A percentile compares a stretch with the other conserved stretches of the same genome.
These are phyloP conservation scores for Caenorhabditis afra DNA, from an alignment of 2,888 invertebrate species.

Conservation along the genomic window DNA sequence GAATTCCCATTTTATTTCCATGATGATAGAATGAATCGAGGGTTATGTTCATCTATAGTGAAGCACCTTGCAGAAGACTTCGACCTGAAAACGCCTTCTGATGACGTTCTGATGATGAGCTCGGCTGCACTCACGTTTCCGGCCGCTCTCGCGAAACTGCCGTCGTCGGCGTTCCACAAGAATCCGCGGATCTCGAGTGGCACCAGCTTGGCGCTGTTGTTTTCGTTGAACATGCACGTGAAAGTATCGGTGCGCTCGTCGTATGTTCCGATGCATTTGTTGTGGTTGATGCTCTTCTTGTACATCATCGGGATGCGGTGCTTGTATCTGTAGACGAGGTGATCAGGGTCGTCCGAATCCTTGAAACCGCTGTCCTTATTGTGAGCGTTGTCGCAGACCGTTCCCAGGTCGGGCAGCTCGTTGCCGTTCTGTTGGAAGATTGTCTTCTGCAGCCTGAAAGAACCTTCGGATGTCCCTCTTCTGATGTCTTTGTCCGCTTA, in stretches of 20 bases:
- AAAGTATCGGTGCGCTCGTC: constrained; percentile 40
- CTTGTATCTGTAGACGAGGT: constrained; percentile 34
- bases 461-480: not conserved
- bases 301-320: constrained; percentile 36
- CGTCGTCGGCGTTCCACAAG: constrained; percentile 19
- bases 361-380: constrained; percentile 3
- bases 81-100: constrained; percentile 3
- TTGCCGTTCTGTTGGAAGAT: not conserved
- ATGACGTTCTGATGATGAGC: too few relatives aligned
- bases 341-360: not conserved
- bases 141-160: constrained; percentile 15
- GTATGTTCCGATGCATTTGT: not conserved
- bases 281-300: constrained; percentile 14
- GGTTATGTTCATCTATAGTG: constrained; percentile 2
- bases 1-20: not conserved
- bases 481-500: not conserved
- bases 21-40: not conserved
- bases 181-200: constrained; percentile 22
- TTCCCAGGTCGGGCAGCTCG: not conserved
- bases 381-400: constrained; percentile 4
- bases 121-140: constrained; percentile 31
- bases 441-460: constrained; percentile 26
- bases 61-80: constrained; percentile 33
- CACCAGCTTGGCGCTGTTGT: not conserved
- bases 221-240: constrained; percentile 28